Evolutionary conservation across 53 echinoderm and acorn worm species (phyloP), one percentile per base, ranked within the genome.

Genomic region (Mesocentrotus franciscanus): DNA sequence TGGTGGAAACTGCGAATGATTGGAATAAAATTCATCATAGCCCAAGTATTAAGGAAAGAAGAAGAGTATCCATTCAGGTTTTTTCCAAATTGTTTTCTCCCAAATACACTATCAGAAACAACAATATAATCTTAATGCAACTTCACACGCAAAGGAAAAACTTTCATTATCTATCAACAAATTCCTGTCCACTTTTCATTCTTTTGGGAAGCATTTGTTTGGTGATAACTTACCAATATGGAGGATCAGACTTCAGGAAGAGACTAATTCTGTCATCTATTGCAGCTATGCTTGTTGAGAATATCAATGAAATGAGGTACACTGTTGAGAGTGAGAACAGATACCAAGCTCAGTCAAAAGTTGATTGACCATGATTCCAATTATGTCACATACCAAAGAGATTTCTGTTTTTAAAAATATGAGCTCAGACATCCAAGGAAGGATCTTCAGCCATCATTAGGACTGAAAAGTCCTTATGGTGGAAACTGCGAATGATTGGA

Each of bases 181-280:
- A 66, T 22, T 68, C 5, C 24, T 24, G 26, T 22, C 22, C 9
- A 68, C 5, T 68, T 8, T 68, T 68, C 8, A 7, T 22, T 68
- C 68, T 24, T 4, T 22, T 76, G 30, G 13, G 27, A 30, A 13
- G 76, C 15, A 81, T 39, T 16, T 81, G 8, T 39, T 10, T 26
- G 59, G 26, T 36, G 42, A 16, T 87, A 58, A 56, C 96, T 97
- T 93, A 98, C 98, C 98, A 98, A 85, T 96, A 97, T 10, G 96
- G 97, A 60, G 95, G 62, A 89, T 95, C 96, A 57, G 98, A 97
- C 92, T 97, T 97, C 55, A 96, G 78, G 85, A 96, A 99, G 70
- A 99, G 93, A 35, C 97, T 96, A 61, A 99, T 99, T 95, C 97
- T 96, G 94, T 99, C 99, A 96, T 99, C 99, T 84, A 99, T 95